phyloP scores from a whole-genome alignment of 2,113 vertebrate species.

The Chroicocephalus ridibundus region DNA sequence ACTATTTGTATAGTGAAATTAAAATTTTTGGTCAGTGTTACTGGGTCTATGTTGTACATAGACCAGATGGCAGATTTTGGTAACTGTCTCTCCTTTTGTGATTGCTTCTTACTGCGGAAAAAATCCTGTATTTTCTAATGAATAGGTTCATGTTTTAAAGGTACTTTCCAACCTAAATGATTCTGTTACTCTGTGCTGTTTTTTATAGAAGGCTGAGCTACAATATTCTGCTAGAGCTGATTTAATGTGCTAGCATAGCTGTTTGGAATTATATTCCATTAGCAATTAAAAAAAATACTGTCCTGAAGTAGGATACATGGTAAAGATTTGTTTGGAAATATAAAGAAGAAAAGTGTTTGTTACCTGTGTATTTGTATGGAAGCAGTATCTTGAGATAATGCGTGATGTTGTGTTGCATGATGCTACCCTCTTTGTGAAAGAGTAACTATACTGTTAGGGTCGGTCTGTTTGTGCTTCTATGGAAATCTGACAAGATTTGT shows the following conservation, averaged over 20 bases:
- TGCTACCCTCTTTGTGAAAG: not conserved
- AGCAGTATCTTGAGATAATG: not conserved
- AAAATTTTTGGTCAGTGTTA: not conserved
- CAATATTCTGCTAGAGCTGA: not conserved
- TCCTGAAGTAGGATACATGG: not conserved
- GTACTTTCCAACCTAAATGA: not conserved
- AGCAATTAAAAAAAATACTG: not conserved
- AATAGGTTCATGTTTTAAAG: not conserved
- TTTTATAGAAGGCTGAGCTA: not conserved
- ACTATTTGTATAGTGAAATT: not conserved
- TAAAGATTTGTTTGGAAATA: not conserved
- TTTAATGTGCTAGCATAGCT: not conserved
- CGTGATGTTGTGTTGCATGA: fast-evolving
- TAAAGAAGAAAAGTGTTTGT: not conserved
- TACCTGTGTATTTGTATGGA: not conserved
- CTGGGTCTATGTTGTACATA: not conserved
- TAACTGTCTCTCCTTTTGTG: not conserved
- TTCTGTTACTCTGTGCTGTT: not conserved
- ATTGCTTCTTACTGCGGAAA: not conserved
- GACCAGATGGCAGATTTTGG: not conserved
- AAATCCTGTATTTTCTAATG: not conserved
- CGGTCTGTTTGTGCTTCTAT: not conserved
- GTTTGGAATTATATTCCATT: not conserved
- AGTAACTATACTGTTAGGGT: not conserved
- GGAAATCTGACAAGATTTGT: not conserved